A percentile compares a stretch with the other conserved stretches of the same genome.
These are phyloP conservation scores for Schlechtendalia chinensis DNA, from an alignment of 1,140 invertebrate genomes.

Conservation along the genomic window DNA sequence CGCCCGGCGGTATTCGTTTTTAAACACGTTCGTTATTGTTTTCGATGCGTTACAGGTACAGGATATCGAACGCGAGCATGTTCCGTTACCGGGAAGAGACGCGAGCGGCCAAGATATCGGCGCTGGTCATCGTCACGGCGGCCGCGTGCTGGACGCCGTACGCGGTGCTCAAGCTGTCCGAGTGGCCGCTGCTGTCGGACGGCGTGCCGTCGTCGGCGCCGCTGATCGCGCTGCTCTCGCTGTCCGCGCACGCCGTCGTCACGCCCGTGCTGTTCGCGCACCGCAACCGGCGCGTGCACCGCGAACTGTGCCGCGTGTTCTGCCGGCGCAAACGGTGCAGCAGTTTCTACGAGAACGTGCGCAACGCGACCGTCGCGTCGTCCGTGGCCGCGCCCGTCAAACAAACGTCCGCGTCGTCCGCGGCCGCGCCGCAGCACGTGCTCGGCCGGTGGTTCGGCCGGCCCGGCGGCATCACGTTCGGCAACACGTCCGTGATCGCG, in stretches of 20 bases:
- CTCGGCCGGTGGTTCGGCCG: slow-evolving; percentile 53
- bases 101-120: slow-evolving; percentile 74
- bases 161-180: slow-evolving; percentile 60
- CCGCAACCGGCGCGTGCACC: slow-evolving; percentile 71
- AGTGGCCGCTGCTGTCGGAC: slow-evolving; percentile 56
- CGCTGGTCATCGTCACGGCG: slow-evolving; percentile 71
- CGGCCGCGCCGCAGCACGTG: slow-evolving; percentile 51
- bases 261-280: slow-evolving; percentile 78
- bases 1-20: background rate
- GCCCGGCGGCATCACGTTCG: background rate
- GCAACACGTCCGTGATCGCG: background rate
- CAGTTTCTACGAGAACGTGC: slow-evolving; percentile 54
- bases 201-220: slow-evolving; percentile 55
- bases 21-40: too few relatives aligned
- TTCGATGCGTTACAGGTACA: slow-evolving; percentile 57
- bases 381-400: slow-evolving; percentile 13
- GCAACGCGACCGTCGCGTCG: slow-evolving; percentile 37
- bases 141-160: slow-evolving; percentile 70
- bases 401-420: slow-evolving; percentile 21
- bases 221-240: slow-evolving; percentile 63
- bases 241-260: slow-evolving; percentile 67
- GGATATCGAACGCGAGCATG: slow-evolving; percentile 78
- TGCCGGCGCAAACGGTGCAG: slow-evolving; percentile 57
- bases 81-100: slow-evolving; percentile 80
- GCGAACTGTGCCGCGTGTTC: slow-evolving; percentile 67